Evolutionary conservation across 2,888 invertebrate species (phyloP), one percentile per base, ranked within the genome.

Genomic region (Drosophila infuscata): DNA sequence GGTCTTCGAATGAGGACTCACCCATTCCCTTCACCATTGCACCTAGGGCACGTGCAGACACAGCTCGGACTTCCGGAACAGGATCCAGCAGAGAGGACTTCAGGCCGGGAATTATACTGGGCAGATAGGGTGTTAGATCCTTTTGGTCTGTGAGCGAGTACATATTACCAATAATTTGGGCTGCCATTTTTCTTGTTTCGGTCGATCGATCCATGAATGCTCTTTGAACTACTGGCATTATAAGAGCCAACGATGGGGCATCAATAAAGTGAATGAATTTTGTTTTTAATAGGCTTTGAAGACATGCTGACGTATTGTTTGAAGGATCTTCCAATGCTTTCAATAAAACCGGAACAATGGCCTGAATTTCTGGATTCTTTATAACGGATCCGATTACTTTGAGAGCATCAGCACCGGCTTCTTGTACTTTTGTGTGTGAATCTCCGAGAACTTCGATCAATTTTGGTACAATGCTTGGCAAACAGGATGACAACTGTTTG

Each of bases 181-280:
- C 99, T 2, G 99, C 98, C 98, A 99, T 99, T 94, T 99, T 98
- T 87, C 99, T 95, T 0, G 99, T 99, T 94, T 99, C 99, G 0
- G 99, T 99, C 58, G 98, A 98, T 76, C 99, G 95, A 94, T 99
- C 99, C 94, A 98, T 97, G 94, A 99, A 99, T 12, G 99, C 99
- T 81, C 99, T 95, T 93, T 99, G 97, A 35, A 99, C 98, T 5
- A 99, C 99, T 0, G 99, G 99, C 99, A 99, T 99, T 90, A 99
- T 99, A 61, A 99, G 95, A 69, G 99, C 99, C 30, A 99, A 94
- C 0, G 99, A 99, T 0, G 99, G 99, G 3, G 99, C 98, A 94
- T 99, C 99, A 90, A 99, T 99, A 94, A 99, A 99, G 94, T 99
- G 99, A 51, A 99, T 98, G 94, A 99, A 99, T 93, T 99, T 97